Conservation (phyloP, 35 echinoderm and acorn worm genomes). For the Ophiothrix spiculata region DNA sequence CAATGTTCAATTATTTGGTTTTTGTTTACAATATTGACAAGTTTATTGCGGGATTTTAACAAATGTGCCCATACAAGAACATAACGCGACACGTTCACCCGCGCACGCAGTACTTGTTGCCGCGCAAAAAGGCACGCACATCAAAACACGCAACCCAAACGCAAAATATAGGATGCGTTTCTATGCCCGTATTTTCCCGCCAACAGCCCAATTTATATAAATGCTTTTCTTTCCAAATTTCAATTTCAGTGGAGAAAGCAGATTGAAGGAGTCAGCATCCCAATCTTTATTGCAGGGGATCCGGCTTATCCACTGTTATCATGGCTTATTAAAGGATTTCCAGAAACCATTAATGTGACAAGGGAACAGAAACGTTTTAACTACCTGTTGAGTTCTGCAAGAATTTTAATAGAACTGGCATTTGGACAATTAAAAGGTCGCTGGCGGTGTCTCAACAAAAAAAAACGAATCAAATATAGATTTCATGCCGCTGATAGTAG, state of each 20-base stretch:
- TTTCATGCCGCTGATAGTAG: slow-evolving; percentile 16
- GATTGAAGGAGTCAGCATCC: slow-evolving; percentile 33
- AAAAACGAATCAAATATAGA: slow-evolving; percentile 31
- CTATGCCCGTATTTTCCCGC: no score
- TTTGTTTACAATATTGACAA: no score
- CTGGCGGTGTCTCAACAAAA: slow-evolving; percentile 42
- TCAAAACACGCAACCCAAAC: no score
- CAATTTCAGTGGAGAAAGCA: neutral
- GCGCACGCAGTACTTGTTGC: no score
- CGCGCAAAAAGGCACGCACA: no score
- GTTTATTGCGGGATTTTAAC: no score
- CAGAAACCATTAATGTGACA: neutral
- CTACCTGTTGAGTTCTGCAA: slow-evolving; percentile 20
- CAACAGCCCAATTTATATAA: no score
- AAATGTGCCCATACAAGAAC: no score
- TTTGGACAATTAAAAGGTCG: slow-evolving; percentile 55
- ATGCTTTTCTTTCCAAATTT: no score
- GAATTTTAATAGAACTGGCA: slow-evolving; percentile 38
- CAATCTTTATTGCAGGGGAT: slow-evolving; percentile 35
- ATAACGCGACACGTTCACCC: no score
- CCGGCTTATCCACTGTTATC: slow-evolving; percentile 47
- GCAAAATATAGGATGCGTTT: no score
- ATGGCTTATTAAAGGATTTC: slow-evolving; percentile 47
- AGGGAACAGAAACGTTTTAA: slow-evolving; percentile 32
- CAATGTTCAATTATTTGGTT: no score